Evolutionary conservation across 2,113 vertebrate genomes (phyloP), one percentile per base, ranked within the genome.

Genomic region (Capreolus pygargus): DNA sequence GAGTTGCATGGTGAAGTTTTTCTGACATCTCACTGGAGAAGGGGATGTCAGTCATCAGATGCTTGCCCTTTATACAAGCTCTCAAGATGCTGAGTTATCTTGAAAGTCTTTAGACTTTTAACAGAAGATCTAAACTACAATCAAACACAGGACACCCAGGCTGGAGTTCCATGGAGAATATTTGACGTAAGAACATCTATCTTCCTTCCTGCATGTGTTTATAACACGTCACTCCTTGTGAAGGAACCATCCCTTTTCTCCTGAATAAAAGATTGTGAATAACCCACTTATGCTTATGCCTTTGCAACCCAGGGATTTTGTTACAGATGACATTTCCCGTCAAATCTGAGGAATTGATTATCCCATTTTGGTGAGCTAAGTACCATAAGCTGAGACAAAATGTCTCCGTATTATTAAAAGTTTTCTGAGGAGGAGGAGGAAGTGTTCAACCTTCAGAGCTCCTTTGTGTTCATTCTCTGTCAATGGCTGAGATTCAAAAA

Each of bases 341-440:
- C 82, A 96, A 81, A 94, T 78, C 39, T 85, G n/a, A 83, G 50
- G 19, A 94, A 92, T 17, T 39, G 54, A 74, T 55, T 94, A 86
- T 92, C 94, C 88, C 86, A 86, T 86, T 95, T 92, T 15, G 27
- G 60, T 94, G 86, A 61, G 78, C 45, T 36, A 96, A 95, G 70
- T 55, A 89, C 55, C 27, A 30, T 39, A 47, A 86, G 6, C 47
- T 60, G 55, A 83, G 90, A 91, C 43, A 94, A 89, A 97, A 95
- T 82, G 17, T 87, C 61, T 91, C 50, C 50, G 13, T 52, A 64
- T 70, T 79, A 79, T 60, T 78, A 64, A 93, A 95, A 92, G 76
- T 96, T 93, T 93, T 89, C 70, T 82, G 50, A 83, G 47, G 57
- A 74, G 92, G 45, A 85, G 15, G 45, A 89, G 96, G 61, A 58